Evolutionary conservation across 2,113 vertebrate species (phyloP), one percentile per base, ranked within the genome.

Genomic region (Mus pahari): DNA sequence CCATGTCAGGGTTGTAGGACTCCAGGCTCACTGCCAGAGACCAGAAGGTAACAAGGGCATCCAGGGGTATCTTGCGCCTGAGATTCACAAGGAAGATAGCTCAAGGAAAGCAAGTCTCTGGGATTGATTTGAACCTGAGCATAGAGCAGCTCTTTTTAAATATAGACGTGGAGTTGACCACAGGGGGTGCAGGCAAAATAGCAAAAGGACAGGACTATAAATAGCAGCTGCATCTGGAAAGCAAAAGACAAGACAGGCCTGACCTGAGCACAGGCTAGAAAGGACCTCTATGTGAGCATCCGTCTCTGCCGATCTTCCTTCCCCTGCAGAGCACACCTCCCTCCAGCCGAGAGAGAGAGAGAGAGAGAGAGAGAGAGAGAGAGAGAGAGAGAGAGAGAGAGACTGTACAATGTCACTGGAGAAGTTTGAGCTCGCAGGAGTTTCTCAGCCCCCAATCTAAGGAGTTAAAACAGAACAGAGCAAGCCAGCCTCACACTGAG

Each of bases 171-270:
- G 82, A 58, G 39, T 86, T n/a, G 77, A 86, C 84, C 90, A 19
- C 77, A n/a, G 84, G 75, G 81, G 94, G 95, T 86, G 74, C 28
- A 62, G 60, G 95, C 75, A 96, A 94, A 93, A 92, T 36, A 77
- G 86, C 87, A 94, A 87, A 81, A 53, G 96, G 73, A 93, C 14
- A 55, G n/a, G 82, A 89, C 83, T 53, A 93, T 81, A 94, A 93
- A 87, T 96, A 97, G 91, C 94, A 87, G 42, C 89, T 58, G 92
- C 36, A 81, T 60, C 93, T 97, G 45, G 96, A 97, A 97, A 71
- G 64, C 83, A 53, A 64, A 81, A 96, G 66, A 86, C 58, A 81
- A 96, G 66, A 86, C 58, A 58, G 90, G 26, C 88, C 90, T 94
- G 88, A 92, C 48, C 95, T 62, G 1, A 83, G 90, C 73, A 68